A percentile compares a stretch with the other conserved stretches of the same genome.
These are phyloP conservation scores for Cosmia pyralina DNA, from an alignment of 2,888 invertebrate genomes.

Conservation along the genomic window DNA sequence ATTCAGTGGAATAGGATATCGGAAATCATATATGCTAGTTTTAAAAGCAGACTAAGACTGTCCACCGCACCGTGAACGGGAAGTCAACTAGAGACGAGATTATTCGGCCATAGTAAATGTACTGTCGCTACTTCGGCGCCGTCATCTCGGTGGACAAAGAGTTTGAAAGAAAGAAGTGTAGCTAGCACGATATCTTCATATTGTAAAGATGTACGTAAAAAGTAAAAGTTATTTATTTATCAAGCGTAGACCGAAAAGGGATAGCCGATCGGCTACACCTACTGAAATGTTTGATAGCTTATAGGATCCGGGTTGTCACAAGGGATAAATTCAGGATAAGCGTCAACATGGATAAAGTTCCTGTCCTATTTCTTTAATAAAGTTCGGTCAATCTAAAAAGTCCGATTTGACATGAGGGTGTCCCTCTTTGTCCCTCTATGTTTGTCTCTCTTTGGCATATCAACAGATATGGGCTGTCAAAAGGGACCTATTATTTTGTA, in stretches of 20 bases:
- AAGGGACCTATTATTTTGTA: no score
- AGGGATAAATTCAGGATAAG: slow-evolving; percentile 25
- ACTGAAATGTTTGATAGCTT: slow-evolving; percentile 37
- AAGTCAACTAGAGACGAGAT: no score
- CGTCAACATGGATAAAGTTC: slow-evolving; percentile 5
- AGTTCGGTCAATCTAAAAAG: no score
- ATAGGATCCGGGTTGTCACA: slow-evolving; percentile 26
- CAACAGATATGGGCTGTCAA: no score
- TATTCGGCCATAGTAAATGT: no score
- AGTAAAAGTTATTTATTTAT: slow-evolving; percentile 18
- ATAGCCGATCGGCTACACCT: background rate
- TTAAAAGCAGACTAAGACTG: background rate
- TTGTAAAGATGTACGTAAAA: background rate
- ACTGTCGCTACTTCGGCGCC: no score
- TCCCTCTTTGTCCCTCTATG: no score
- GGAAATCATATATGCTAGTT: background rate
- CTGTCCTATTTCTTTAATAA: slow-evolving; percentile 4
- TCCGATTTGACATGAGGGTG: no score
- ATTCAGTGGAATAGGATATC: background rate
- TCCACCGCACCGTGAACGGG: no score
- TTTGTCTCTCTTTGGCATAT: no score
- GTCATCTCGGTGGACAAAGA: no score
- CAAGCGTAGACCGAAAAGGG: slow-evolving; percentile 13
- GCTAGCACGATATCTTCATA: no score
- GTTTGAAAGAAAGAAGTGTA: background rate